These are phyloP conservation scores for Pseudorasbora parva DNA, from an alignment of 2,113 vertebrate species.

Conservation along the genomic window DNA sequence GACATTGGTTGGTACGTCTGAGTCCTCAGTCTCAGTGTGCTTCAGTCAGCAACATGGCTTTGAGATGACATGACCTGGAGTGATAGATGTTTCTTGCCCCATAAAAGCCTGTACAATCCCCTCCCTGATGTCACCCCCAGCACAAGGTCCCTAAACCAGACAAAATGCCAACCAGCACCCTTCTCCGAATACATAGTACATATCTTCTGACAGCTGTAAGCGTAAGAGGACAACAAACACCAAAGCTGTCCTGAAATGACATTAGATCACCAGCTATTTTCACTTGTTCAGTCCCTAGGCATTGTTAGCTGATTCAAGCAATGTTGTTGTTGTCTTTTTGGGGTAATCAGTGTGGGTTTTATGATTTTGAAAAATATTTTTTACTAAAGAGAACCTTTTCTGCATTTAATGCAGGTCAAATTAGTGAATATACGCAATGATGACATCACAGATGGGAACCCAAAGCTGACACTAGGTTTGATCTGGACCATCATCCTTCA, in stretches of 20 bases:
- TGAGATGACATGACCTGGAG: constrained; percentile 4
- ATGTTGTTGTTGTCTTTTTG: neutral
- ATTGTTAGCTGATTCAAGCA: neutral
- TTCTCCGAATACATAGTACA: neutral
- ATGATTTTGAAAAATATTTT: neutral
- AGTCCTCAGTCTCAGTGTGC: neutral
- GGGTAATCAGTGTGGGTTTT: neutral
- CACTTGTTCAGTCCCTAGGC: neutral
- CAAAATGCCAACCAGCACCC: neutral
- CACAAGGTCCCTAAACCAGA: neutral
- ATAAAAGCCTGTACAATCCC: constrained; percentile 6
- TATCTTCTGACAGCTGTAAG: constrained; percentile 10
- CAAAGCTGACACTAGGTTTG: constrained; percentile 94
- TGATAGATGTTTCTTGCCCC: neutral
- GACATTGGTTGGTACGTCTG: neutral
- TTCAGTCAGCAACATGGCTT: neutral
- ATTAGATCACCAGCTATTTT: neutral
- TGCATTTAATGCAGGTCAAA: constrained; percentile 82
- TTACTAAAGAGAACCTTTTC: neutral
- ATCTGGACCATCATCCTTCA: constrained; percentile 99
- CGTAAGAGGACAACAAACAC: neutral
- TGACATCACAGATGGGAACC: constrained; percentile 98
- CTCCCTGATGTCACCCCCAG: neutral
- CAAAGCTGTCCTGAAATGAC: constrained; percentile 15
- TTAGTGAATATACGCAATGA: constrained; percentile 97